Evolutionary conservation across 2,797 vertebrate genomes (phyloP).

Genomic region (Pteropus rufus): DNA sequence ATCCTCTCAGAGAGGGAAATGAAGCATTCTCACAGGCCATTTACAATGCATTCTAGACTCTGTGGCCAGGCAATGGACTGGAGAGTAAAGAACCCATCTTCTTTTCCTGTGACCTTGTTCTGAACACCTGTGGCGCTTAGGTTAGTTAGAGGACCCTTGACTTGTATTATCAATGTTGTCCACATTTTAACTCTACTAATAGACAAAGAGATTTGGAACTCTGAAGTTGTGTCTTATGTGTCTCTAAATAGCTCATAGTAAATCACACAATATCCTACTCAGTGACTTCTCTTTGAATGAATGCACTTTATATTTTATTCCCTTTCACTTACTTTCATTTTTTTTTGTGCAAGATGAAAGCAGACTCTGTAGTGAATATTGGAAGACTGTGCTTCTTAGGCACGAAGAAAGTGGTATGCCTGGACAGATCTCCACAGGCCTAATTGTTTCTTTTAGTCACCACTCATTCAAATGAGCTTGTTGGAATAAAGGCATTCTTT

Average conservation of each 20-base stretch:
- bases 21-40: not conserved
- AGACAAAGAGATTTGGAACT: not conserved
- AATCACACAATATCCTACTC: not conserved
- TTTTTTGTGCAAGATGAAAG: slow-evolving; percentile 3
- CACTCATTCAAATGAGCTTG: not conserved
- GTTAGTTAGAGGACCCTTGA: not conserved
- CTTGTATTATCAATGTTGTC: not conserved
- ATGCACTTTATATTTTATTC: not conserved
- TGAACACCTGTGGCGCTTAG: not conserved
- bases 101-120: not conserved
- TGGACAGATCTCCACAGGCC: not conserved
- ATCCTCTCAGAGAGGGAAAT: not conserved
- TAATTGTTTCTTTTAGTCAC: not conserved
- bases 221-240: not conserved
- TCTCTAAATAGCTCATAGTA: not conserved
- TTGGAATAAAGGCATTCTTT: slow-evolving; percentile 46
- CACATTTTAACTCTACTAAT: not conserved
- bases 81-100: not conserved
- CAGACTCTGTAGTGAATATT: not conserved
- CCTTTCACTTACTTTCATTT: not conserved
- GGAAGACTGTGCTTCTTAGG: not conserved
- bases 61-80: not conserved
- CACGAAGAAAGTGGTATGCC: not conserved
- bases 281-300: not conserved
- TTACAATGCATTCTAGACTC: not conserved